phyloP scores from a whole-genome alignment of 2,888 invertebrate species.

The Syritta pipiens region DNA sequence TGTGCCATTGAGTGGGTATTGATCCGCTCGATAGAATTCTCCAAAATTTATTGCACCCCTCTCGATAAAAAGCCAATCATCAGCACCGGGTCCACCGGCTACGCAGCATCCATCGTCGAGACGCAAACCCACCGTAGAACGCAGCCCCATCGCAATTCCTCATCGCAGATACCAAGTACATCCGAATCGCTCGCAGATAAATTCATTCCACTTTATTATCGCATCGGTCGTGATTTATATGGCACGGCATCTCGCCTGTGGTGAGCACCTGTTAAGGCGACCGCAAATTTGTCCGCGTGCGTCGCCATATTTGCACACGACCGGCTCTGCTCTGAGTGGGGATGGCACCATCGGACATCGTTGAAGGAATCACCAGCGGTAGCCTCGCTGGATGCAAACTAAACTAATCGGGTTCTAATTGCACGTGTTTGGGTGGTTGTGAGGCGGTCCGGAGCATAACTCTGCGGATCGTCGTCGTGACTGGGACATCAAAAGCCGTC shows the following conservation, averaged over 20 bases:
- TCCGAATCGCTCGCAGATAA: slow-evolving; percentile 58
- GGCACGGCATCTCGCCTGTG: slow-evolving; percentile 35
- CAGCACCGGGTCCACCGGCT: neutral
- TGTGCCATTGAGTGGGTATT: too few relatives aligned
- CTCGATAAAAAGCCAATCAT: too few relatives aligned
- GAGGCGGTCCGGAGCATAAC: slow-evolving; percentile 36
- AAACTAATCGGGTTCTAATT: slow-evolving; percentile 48
- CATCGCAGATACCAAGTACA: slow-evolving; percentile 41
- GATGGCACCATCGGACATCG: slow-evolving; percentile 17
- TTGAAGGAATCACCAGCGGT: slow-evolving; percentile 51
- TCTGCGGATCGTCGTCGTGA: slow-evolving; percentile 54
- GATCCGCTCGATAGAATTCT: too few relatives aligned
- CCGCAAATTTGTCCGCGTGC: slow-evolving; percentile 60
- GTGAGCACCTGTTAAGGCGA: slow-evolving; percentile 64
- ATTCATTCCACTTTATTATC: slow-evolving; percentile 63
- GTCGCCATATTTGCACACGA: slow-evolving; percentile 21
- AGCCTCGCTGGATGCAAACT: slow-evolving; percentile 51
- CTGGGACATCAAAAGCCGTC: slow-evolving; percentile 62
- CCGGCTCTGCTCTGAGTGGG: slow-evolving; percentile 31
- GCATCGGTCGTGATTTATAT: slow-evolving; percentile 62
- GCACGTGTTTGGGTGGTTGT: slow-evolving; percentile 5
- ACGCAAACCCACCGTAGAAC: slow-evolving; percentile 4
- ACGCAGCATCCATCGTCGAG: neutral
- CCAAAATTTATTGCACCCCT: slow-evolving; percentile 6
- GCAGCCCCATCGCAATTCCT: slow-evolving; percentile 12